These are phyloP conservation scores for Acromyrmex echinatior DNA, from an alignment of 1,140 invertebrate genomes.

Conservation along the genomic window DNA sequence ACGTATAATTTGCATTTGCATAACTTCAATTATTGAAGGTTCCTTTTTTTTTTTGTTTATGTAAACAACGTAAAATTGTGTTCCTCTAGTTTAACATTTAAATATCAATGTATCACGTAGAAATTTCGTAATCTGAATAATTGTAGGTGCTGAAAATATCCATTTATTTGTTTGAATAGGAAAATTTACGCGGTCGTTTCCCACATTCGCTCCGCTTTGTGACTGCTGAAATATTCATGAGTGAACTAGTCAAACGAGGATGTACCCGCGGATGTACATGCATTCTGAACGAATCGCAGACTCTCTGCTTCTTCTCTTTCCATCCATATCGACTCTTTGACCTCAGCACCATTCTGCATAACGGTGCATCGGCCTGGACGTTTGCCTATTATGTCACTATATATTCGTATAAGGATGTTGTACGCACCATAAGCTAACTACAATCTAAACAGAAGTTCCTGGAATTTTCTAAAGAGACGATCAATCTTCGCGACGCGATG, in stretches of 20 bases:
- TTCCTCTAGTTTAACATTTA: background rate
- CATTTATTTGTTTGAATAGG: background rate
- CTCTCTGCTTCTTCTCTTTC: conserved; percentile 64
- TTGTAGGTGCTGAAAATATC: background rate
- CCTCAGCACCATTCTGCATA: conserved; percentile 79
- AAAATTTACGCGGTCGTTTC: conserved; percentile 31
- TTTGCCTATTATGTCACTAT: conserved; percentile 81
- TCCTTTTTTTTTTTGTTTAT: too few species aligned
- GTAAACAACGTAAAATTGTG: background rate
- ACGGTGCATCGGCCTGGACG: conserved; percentile 80
- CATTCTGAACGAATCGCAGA: conserved; percentile 59
- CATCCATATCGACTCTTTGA: conserved; percentile 75
- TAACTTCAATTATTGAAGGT: too few species aligned
- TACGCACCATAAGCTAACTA: conserved; percentile 61
- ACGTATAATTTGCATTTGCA: too few species aligned
- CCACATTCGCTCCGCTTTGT: conserved; percentile 29
- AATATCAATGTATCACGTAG: too few species aligned
- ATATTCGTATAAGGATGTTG: conserved; percentile 73
- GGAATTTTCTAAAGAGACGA: conserved; percentile 46
- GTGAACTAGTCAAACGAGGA: conserved; percentile 59
- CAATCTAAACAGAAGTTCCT: conserved; percentile 22
- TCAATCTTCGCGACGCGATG: background rate
- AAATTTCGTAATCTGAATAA: background rate
- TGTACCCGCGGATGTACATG: conserved; percentile 58
- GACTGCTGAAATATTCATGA: conserved; percentile 72